Evolutionary conservation across 1,140 invertebrate genomes (phyloP), one percentile per base, ranked within the genome.

Genomic region (Bicyclus anynana): DNA sequence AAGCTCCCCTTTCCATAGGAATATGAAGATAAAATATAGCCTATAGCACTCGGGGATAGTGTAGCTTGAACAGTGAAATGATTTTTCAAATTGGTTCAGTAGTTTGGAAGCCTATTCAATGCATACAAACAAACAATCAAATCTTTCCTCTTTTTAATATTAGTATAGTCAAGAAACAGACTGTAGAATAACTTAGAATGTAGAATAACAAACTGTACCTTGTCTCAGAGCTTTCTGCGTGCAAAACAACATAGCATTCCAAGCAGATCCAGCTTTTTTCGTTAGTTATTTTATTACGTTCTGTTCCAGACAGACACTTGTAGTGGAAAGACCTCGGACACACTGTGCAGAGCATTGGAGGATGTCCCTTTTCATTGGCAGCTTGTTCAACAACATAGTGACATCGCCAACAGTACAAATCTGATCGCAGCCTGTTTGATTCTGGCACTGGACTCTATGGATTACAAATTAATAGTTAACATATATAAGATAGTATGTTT

Each of bases 361-460:
- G 55, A 42, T 78, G 80, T 5, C 67, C 53, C 42, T 81, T 85
- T 13, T 87, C 84, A 54, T 91, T 91, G 0, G 84, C 77, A 16
- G 35, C 59, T 27, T 65, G 74, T 18, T 82, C 82, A 0, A 92
- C 92, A 48, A 94, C 92, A 62, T 92, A 92, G 59, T 95, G 94
- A 77, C 97, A 98, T 40, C 94, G 88, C 97, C 97, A 98, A 80
- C 97, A 98, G 74, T 94, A 98, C 38, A 91, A 91, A 85, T 98
- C 97, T 64, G 87, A 90, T 3, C 89, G 62, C 3, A 72, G 58
- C 42, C 89, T 79, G n/a, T n/a, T 48, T 80, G 23, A 23, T 9
- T 59, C 38, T 27, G n/a, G 40, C n/a, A 21, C 54, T 33, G 14
- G 33, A 42, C 18, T 42, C 54, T 57, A 48, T 20, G 12, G 33